Evolutionary conservation across 2,888 invertebrate genomes (phyloP).

Genomic region (Leptothorax acervorum): DNA sequence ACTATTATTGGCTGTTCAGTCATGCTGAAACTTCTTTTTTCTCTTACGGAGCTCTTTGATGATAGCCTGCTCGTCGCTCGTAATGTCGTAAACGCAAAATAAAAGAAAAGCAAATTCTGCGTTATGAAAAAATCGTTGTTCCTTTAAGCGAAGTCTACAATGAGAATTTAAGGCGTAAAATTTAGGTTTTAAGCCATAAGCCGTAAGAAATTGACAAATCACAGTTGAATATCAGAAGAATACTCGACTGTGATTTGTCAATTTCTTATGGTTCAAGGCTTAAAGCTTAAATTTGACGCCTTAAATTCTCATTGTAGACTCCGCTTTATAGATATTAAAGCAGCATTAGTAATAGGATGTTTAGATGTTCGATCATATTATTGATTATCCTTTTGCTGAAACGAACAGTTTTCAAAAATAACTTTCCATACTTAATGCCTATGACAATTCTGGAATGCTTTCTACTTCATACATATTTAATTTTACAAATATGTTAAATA

Average conservation of each 20-base stretch:
- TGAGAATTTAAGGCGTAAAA: too few species aligned
- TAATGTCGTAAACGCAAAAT: conserved; percentile 12
- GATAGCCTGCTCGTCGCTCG: not conserved
- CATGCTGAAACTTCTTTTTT: conserved; percentile 69
- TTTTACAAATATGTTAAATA: not conserved
- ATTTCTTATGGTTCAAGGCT: too few species aligned
- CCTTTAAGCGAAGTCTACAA: too few species aligned
- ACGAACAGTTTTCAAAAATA: not conserved
- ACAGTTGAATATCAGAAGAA: too few species aligned
- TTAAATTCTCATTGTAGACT: too few species aligned
- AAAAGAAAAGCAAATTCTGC: conserved; percentile 17
- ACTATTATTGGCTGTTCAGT: conserved; percentile 71
- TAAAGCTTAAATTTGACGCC: too few species aligned
- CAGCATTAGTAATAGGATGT: not conserved
- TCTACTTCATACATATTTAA: not conserved
- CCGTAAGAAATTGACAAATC: too few species aligned
- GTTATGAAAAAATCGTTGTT: not conserved
- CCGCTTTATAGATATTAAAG: not conserved
- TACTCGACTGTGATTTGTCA: too few species aligned
- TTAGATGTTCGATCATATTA: conserved; percentile 17
- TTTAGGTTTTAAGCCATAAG: too few species aligned
- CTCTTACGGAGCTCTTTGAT: not conserved
- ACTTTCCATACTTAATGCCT: not conserved
- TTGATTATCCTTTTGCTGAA: not conserved
- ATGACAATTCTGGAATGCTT: not conserved